Evolutionary conservation across 30 jellyfish, hydroid and myxozoan genomes (phyloP), one percentile per base, ranked within the genome.

Genomic region (Pelagia noctiluca): DNA sequence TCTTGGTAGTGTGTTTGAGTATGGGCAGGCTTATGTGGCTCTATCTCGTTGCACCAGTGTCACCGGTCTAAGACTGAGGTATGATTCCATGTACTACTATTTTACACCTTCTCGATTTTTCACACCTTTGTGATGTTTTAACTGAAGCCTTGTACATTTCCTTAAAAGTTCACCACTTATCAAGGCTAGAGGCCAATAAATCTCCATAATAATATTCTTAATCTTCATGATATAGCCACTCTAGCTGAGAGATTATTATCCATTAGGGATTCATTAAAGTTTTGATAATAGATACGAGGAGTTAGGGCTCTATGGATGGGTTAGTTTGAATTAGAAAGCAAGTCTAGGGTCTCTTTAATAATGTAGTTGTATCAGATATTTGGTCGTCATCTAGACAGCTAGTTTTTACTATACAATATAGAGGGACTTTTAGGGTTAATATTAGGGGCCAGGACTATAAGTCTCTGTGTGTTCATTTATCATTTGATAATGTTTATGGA

Each of bases 21-120:
- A 67, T 82, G 97, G 97, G 21, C 97, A 88, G 46, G 93, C 97
- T 1, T 88, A 88, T 37, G 97, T 88, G 33, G 97, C 97, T 0
- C 65, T 88, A 16, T 88, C 97, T 21, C 80, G 97, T 11, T 89
- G 85, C 73, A 88, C 97, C 0, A 46, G 89, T 35, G 76, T 88
- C 3, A 83, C 79, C 46, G 97, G 97, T 19, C 42, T 80, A 57
- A 67, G 13, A 16, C 49, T 80, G 24, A 34, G 88, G 91, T 80
- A 63, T 60, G 12, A n/a, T 28, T n/a, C n/a, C n/a, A n/a, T 4
- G 35, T 33, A 19, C 37, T 33, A 29, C 0, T 11, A 19, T 0
- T 21, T 21, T 28, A 22, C 12, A 21, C 37, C 16, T 31, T 0
- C 53, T 7, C 0, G 1, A 24, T 70, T 25, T 70, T 4, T 25